Conservation (phyloP, 2,113 vertebrate species). For the Psettodes erumei region DNA sequence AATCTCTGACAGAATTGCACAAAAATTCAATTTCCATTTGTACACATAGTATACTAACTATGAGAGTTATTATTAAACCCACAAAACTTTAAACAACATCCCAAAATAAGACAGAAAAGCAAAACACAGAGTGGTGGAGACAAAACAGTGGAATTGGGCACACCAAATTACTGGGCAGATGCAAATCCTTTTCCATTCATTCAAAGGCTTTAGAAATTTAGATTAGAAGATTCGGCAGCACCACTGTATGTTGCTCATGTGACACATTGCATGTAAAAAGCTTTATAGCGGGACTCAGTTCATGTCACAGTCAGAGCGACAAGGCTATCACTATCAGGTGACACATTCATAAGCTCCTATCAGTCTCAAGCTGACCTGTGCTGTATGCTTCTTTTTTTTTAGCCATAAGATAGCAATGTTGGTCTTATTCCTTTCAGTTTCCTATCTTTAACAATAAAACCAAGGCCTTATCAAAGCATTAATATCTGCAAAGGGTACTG, state of each 20-base stretch:
- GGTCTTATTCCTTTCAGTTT: slow-evolving; percentile 18
- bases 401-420: not conserved
- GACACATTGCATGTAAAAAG: slow-evolving; percentile 3
- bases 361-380: slow-evolving; percentile 30
- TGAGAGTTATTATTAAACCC: not conserved
- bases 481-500: not conserved
- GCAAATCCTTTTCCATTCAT: slow-evolving; percentile 24
- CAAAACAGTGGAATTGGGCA: slow-evolving; percentile 7
- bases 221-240: slow-evolving; percentile 4
- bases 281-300: slow-evolving; percentile 1
- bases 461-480: slow-evolving; percentile 7
- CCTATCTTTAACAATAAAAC: slow-evolving; percentile 28
- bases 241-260: slow-evolving; percentile 7
- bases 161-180: slow-evolving; percentile 20
- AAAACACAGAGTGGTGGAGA: not conserved
- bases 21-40: not conserved
- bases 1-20: slow-evolving; percentile 56
- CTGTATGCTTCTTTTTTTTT: slow-evolving; percentile 1
- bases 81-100: not conserved
- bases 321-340: slow-evolving; percentile 39
- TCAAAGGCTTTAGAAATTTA: slow-evolving; percentile 38
- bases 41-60: too few relatives aligned
- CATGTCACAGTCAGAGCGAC: slow-evolving; percentile 32
- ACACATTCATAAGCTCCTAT: slow-evolving; percentile 37
- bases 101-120: slow-evolving; percentile 9